Evolutionary conservation across 2,888 invertebrate species (phyloP), one percentile per base, ranked within the genome.

Genomic region (Steinernema carpocapsae): DNA sequence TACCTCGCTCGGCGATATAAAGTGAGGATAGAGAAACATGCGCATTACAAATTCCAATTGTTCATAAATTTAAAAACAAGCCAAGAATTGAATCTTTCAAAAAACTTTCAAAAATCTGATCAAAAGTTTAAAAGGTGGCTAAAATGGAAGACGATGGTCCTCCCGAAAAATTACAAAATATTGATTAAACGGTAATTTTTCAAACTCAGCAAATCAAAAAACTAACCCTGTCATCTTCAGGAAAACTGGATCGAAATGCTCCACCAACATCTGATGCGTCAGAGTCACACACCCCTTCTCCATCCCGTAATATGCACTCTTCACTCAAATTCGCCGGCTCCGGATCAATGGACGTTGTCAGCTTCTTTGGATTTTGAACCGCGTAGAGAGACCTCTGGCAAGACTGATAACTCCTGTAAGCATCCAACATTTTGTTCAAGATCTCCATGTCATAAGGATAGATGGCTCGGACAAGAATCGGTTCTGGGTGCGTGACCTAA

Each of bases 381-480:
- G 78, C 78, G 72, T 77, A 83, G 4, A 80, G 70, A 1, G 80
- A 80, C 46, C 83, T 80, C 72, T 80, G 80, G 19, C 82, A 83
- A 2, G 77, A 74, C 17, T 80, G 77, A 59, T 79, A 80, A 70
- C 81, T 80, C 26, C 32, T 42, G 56, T 82, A 80, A 17, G 80
- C 80, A 32, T 83, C 80, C 46, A 70, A 51, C 76, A 80, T 72
- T 24, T 56, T 56, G 26, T 56, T 56, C 56, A 56, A 26, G 3
- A 56, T 22, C 56, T 19, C 56, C 26, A 56, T 24, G 24, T 56
- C 26, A 17, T 56, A 56, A 17, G 56, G 56, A 24, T 56, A 26
- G 24, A 56, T 26, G 22, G 56, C 56, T 22, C 56, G 22, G 24
- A 56, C 56, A 2, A 56, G 22, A 24, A 56, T 56, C 26, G 56